Conservation (phyloP, 2,113 vertebrate species). For the Carettochelys insculpta region DNA sequence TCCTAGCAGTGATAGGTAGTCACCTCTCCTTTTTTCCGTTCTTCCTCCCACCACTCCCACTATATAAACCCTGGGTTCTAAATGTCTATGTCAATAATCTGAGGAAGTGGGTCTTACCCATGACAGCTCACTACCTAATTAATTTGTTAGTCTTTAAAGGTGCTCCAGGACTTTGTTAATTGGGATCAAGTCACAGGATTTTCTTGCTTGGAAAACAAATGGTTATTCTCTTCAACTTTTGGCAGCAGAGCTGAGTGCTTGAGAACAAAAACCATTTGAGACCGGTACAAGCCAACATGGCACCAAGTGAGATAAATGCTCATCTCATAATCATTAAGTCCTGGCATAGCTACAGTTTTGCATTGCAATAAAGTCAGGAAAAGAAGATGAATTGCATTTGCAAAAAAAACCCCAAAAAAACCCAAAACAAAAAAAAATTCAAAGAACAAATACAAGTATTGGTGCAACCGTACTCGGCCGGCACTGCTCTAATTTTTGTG, state of each 20-base stretch:
- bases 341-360: constrained; percentile 49
- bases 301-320: constrained; percentile 69
- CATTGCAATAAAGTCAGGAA: constrained; percentile 25
- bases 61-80: too few relatives aligned
- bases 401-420: too few relatives aligned
- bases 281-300: constrained; percentile 56
- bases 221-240: constrained; percentile 38
- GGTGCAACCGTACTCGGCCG: constrained; percentile 27
- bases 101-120: too few relatives aligned
- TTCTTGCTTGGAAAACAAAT: constrained; percentile 36
- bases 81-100: too few relatives aligned
- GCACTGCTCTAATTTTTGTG: constrained; percentile 3
- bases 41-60: too few relatives aligned
- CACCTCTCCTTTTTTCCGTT: too few relatives aligned
- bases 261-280: constrained; percentile 57
- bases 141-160: too few relatives aligned
- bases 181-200: neutral
- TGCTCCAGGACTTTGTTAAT: too few relatives aligned
- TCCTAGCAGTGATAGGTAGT: too few relatives aligned
- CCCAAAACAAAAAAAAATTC: constrained; percentile 37
- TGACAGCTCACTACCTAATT: too few relatives aligned
- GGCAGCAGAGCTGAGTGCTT: constrained; percentile 53
- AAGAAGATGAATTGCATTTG: constrained; percentile 39
- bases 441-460: constrained; percentile 18
- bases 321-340: constrained; percentile 72